Evolutionary conservation across 2,888 invertebrate genomes (phyloP).

Genomic region (Idaea aversata): DNA sequence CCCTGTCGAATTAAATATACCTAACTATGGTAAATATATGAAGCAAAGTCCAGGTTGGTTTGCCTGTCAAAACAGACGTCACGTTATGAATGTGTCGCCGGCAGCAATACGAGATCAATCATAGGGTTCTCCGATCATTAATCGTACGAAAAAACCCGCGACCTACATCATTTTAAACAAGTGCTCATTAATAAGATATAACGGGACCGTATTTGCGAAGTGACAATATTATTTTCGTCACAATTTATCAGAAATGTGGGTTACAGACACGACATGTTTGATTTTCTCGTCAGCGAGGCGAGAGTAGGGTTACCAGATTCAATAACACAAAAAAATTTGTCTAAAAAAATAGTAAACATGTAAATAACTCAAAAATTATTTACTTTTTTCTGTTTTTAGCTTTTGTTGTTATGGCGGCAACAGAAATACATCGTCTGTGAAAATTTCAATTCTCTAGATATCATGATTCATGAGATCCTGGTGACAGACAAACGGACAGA

Average conservation of each 20-base stretch:
- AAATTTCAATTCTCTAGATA: no score
- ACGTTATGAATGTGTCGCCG: slow-evolving; percentile 73
- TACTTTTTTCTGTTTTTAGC: no score
- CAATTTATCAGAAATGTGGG: slow-evolving; percentile 9
- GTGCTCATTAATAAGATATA: slow-evolving; percentile 9
- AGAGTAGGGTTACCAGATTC: slow-evolving; percentile 4
- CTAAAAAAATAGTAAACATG: no score
- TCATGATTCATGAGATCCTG: no score
- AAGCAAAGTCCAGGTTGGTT: slow-evolving; percentile 38
- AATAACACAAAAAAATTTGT: no score
- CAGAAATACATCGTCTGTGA: no score
- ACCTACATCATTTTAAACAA: slow-evolving; percentile 9
- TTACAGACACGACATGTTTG: slow-evolving; percentile 15
- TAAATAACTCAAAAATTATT: no score
- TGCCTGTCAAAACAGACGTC: slow-evolving; percentile 72
- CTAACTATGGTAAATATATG: slow-evolving; percentile 55
- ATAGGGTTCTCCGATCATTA: slow-evolving; percentile 36
- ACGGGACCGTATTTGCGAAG: slow-evolving; percentile 14
- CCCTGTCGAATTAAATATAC: slow-evolving; percentile 39
- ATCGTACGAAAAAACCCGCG: slow-evolving; percentile 10
- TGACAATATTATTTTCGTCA: slow-evolving; percentile 3
- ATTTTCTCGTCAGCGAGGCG: slow-evolving; percentile 11
- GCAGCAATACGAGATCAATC: slow-evolving; percentile 42
- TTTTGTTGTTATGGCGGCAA: no score
- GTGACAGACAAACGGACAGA: no score